Percentiles rank a stretch among this genome's conserved stretches.
phyloP scores from a whole-genome alignment of 2,888 invertebrate genomes.

The Lypha dubia region DNA sequence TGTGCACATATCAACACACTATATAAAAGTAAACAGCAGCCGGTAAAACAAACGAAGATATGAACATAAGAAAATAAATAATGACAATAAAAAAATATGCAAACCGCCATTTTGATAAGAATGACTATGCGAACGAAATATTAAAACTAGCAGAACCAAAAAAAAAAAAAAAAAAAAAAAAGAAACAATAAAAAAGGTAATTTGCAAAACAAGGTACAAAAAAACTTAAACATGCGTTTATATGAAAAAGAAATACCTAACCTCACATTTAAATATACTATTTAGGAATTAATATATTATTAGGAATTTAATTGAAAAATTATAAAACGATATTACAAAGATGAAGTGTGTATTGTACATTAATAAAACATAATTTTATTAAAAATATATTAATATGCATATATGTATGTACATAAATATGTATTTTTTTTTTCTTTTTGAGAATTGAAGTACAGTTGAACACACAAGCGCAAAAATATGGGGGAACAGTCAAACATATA shows the following conservation, averaged over 20 bases:
- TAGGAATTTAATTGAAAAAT: background rate
- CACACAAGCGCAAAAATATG: conserved; percentile 77
- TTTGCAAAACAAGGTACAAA: conserved; percentile 75
- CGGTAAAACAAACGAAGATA: conserved; percentile 58
- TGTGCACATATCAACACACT: conserved; percentile 3
- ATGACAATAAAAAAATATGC: conserved; percentile 57
- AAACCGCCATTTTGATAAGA: conserved; percentile 70
- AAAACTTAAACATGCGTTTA: conserved; percentile 72
- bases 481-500: conserved; percentile 64
- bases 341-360: conserved; percentile 17
- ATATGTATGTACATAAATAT: too few species aligned
- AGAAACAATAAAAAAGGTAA: conserved; percentile 73
- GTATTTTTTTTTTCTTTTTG: background rate
- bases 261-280: conserved; percentile 73
- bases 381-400: background rate
- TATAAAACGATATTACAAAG: conserved; percentile 64
- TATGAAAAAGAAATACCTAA: conserved; percentile 69
- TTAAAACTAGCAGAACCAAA: conserved; percentile 74
- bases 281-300: conserved; percentile 72
- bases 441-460: conserved; percentile 78
- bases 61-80: conserved; percentile 59
- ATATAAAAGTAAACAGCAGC: conserved; percentile 49
- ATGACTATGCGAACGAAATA: conserved; percentile 74
- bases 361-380: background rate
- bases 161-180: conserved; percentile 49